Evolutionary conservation across 2,797 vertebrate genomes (phyloP).

Genomic region (Enteromius trimaculatus): DNA sequence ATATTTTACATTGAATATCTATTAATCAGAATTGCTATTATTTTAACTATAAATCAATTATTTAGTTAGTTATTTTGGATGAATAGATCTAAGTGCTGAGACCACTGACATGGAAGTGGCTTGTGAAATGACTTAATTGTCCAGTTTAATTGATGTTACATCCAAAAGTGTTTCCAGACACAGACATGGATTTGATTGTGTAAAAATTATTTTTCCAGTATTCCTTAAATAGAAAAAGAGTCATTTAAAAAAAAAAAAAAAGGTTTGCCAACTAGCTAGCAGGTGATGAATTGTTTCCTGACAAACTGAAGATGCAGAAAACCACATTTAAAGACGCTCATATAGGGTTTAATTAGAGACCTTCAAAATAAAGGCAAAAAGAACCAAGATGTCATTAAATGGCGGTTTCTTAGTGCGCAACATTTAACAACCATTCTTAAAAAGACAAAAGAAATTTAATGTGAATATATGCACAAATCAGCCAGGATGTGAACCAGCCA

Average conservation of each 20-base stretch:
- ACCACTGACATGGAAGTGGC: constrained; percentile 11
- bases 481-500: constrained; percentile 69
- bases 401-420: constrained; percentile 72
- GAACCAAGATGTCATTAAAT: constrained; percentile 74
- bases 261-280: constrained; percentile 26
- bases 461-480: constrained; percentile 70
- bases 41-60: neutral
- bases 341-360: constrained; percentile 78
- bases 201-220: constrained; percentile 12
- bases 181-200: constrained; percentile 18
- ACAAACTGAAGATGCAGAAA: constrained; percentile 63
- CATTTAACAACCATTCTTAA: constrained; percentile 75
- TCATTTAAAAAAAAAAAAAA: neutral
- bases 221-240: constrained; percentile 42
- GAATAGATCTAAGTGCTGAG: neutral
- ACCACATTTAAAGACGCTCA: constrained; percentile 75
- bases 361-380: constrained; percentile 61
- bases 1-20: neutral
- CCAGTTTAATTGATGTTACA: constrained; percentile 34
- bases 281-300: constrained; percentile 61
- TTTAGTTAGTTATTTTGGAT: neutral
- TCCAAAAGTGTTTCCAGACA: constrained; percentile 34
- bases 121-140: constrained; percentile 2
- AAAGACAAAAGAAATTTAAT: constrained; percentile 64
- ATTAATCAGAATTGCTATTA: neutral